phyloP scores from a whole-genome alignment of 2,113 vertebrate species.

The Chrysemys picta region DNA sequence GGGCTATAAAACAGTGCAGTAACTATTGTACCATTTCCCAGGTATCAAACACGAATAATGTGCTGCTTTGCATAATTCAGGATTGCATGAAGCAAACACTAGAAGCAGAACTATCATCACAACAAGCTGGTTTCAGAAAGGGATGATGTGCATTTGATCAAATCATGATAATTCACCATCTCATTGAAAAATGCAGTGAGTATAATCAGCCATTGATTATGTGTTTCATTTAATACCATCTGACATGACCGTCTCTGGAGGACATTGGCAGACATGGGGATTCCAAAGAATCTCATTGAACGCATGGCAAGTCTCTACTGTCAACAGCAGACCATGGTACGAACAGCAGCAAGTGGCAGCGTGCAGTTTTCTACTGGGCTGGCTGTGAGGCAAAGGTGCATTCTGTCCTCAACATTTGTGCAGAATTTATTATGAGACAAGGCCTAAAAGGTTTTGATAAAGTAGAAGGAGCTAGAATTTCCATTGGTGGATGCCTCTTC shows the following conservation, averaged over 20 bases:
- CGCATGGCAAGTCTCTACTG: neutral
- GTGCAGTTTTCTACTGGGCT: neutral
- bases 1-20: neutral
- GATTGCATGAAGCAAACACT: neutral
- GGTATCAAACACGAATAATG: neutral
- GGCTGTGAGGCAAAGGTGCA: neutral
- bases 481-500: neutral
- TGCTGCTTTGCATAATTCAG: neutral
- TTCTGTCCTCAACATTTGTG: neutral
- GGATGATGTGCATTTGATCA: neutral
- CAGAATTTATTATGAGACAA: too few species aligned
- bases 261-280: neutral
- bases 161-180: neutral
- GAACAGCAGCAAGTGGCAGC: too few species aligned
- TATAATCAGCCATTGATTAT: neutral
- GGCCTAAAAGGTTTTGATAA: too few species aligned
- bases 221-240: neutral
- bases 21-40: neutral
- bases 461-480: too few species aligned
- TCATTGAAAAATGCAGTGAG: neutral
- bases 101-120: neutral
- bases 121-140: neutral
- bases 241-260: neutral
- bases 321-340: neutral
- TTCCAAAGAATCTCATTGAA: neutral